A percentile compares a stretch with the other conserved stretches of the same genome.
phyloP scores from a whole-genome alignment of 64 coral and sea anemone species.

The Porites australiensis region DNA sequence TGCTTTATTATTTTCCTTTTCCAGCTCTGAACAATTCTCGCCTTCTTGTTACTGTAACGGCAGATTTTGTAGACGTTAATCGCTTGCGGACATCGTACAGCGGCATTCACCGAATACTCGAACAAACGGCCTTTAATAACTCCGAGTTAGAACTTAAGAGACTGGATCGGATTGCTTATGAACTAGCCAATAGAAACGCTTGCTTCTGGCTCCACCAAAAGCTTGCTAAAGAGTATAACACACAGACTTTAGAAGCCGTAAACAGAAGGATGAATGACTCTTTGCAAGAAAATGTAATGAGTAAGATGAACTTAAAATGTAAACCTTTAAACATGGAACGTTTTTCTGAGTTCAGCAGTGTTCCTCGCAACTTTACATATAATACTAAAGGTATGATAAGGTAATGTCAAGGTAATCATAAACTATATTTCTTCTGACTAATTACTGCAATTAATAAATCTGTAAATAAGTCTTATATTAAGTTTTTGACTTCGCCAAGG shows the following conservation, averaged over 20 bases:
- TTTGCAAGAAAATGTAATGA: neutral
- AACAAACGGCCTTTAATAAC: neutral
- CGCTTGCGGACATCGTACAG: neutral
- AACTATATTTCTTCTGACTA: too few relatives aligned
- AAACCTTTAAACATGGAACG: neutral
- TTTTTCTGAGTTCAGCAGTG: conserved; percentile 11
- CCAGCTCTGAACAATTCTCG: neutral
- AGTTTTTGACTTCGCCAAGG: too few relatives aligned
- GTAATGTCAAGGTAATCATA: neutral
- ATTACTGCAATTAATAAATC: too few relatives aligned
- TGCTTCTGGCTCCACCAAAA: neutral
- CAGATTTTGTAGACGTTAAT: neutral
- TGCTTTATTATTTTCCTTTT: neutral
- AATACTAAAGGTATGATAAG: too few relatives aligned
- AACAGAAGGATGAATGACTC: neutral
- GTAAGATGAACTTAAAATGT: neutral
- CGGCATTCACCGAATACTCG: neutral
- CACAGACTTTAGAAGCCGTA: neutral
- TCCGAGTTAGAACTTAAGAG: neutral
- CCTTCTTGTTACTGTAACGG: conserved; percentile 1
- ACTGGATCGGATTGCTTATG: neutral
- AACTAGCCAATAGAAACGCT: conserved; percentile 25
- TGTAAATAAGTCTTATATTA: too few relatives aligned
- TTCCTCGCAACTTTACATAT: neutral
- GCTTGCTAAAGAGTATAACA: neutral